A percentile compares a stretch with the other conserved stretches of the same genome.
These are phyloP conservation scores for Eulemur mongoz DNA, from an alignment of 2,797 vertebrate genomes.

Conservation along the genomic window DNA sequence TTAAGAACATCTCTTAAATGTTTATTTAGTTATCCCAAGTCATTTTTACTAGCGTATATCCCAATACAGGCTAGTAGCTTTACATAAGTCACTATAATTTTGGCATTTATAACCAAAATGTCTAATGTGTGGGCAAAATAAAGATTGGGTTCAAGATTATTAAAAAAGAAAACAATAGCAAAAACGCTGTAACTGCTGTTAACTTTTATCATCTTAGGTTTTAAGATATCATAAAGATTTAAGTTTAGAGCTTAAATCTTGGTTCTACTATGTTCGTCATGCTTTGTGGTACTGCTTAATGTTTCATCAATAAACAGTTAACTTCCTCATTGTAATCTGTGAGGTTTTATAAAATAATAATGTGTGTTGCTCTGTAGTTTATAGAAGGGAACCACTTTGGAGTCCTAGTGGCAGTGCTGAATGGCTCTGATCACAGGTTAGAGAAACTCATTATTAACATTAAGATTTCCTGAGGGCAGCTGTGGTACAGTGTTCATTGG, in stretches of 20 bases:
- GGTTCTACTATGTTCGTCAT: not conserved
- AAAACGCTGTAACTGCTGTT: not conserved
- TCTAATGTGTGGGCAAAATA: not conserved
- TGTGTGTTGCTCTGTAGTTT: not conserved
- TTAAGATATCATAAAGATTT: not conserved
- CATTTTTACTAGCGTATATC: not conserved
- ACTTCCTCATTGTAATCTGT: not conserved
- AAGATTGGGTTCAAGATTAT: not conserved
- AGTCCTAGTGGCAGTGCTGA: not conserved
- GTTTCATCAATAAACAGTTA: not conserved
- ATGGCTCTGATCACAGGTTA: not conserved
- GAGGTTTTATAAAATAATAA: not conserved
- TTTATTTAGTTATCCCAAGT: not conserved
- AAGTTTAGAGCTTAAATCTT: not conserved
- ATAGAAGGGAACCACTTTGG: not conserved
- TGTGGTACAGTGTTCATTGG: not conserved
- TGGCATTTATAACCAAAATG: not conserved
- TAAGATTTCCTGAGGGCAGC: not conserved
- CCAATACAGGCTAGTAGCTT: not conserved
- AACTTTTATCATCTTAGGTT: not conserved
- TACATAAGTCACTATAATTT: not conserved
- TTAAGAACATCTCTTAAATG: not conserved
- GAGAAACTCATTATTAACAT: not conserved
- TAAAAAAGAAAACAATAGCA: not conserved
- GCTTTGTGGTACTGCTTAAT: not conserved